A percentile compares a stretch with the other conserved stretches of the same genome.
These are phyloP conservation scores for Serrognathus titanus DNA, from an alignment of 2,888 invertebrate species.

Conservation along the genomic window DNA sequence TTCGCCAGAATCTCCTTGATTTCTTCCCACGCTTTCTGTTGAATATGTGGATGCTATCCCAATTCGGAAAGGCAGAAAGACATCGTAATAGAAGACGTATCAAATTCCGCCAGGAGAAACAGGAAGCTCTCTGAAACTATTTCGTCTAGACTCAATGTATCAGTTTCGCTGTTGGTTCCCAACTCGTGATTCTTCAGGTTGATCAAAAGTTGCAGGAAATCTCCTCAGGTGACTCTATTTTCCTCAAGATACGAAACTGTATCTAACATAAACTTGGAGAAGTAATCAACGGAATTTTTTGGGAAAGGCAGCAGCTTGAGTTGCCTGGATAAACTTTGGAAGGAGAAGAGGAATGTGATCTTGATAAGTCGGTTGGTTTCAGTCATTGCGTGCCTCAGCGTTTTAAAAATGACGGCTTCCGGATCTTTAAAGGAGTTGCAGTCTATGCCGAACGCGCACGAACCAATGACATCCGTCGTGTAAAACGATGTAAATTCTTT, in stretches of 20 bases:
- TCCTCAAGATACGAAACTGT: constrained; percentile 29
- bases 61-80: constrained; percentile 56
- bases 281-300: constrained; percentile 28
- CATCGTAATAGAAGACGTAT: constrained; percentile 57
- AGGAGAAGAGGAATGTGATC: constrained; percentile 12
- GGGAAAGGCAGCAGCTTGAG: constrained; percentile 23
- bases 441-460: constrained; percentile 57
- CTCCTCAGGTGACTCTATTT: constrained; percentile 30
- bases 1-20: constrained; percentile 34
- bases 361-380: constrained; percentile 14
- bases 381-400: too few species aligned
- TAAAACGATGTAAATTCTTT: constrained; percentile 32
- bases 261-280: constrained; percentile 27
- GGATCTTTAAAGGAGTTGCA: constrained; percentile 54
- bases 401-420: constrained; percentile 41
- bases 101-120: constrained; percentile 60
- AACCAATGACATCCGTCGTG: constrained; percentile 56
- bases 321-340: constrained; percentile 16
- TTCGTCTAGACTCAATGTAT: constrained; percentile 30
- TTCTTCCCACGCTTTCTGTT: constrained; percentile 47
- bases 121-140: constrained; percentile 54
- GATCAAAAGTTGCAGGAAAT: constrained; percentile 44
- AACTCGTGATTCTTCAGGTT: constrained; percentile 25
- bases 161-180: not conserved
- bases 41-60: constrained; percentile 47